Evolutionary conservation across 2,888 invertebrate species (phyloP).

Genomic region (Stenchaetothrips biformis): DNA sequence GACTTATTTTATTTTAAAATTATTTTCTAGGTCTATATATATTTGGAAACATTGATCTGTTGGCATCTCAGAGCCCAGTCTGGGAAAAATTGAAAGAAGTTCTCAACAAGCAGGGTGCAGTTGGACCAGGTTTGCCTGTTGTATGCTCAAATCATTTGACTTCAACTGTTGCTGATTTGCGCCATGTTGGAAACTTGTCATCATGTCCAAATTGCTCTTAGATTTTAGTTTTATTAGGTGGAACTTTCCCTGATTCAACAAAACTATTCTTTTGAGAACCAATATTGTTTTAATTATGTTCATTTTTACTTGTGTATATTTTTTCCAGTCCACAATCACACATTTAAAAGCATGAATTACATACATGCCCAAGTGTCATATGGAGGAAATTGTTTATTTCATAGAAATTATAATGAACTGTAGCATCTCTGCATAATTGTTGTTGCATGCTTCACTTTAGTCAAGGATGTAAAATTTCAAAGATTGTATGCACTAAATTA

Average conservation of each 20-base stretch:
- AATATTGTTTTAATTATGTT: neutral
- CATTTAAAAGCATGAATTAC: neutral
- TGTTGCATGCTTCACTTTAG: constrained; percentile 23
- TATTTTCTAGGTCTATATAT: constrained; percentile 1
- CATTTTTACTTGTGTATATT: neutral
- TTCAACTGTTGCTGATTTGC: constrained; percentile 1
- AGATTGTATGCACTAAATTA: constrained; percentile 20
- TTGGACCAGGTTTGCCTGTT: constrained; percentile 15
- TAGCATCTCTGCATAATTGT: neutral
- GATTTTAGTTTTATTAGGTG: neutral
- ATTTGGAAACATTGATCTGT: constrained; percentile 8
- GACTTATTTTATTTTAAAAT: neutral
- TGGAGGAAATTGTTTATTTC: neutral
- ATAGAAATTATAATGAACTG: neutral
- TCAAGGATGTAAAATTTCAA: constrained; percentile 11
- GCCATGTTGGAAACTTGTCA: constrained; percentile 10
- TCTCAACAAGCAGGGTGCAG: constrained; percentile 3
- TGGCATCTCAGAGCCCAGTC: constrained; percentile 4
- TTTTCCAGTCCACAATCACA: neutral
- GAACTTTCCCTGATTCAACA: neutral
- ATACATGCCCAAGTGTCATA: neutral
- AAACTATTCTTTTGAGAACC: neutral
- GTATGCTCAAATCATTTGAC: constrained; percentile 2
- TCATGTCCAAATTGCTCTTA: constrained; percentile 15
- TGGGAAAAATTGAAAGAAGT: constrained; percentile 7